Evolutionary conservation across 1,140 invertebrate species (phyloP).

Genomic region (Calliphora vicina): DNA sequence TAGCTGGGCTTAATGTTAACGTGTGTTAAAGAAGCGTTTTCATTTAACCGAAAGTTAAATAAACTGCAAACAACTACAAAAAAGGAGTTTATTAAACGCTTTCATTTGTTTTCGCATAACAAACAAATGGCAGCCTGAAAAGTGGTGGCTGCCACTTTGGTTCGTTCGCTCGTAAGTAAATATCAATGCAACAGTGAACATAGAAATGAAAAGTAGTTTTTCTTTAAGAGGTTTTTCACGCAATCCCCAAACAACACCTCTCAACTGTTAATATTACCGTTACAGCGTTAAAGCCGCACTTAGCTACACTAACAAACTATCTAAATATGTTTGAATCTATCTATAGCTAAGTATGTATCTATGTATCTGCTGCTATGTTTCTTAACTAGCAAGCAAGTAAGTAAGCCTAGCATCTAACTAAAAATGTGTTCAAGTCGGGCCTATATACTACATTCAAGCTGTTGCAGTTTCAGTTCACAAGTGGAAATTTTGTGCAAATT

Average conservation of each 20-base stretch:
- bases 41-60: background rate
- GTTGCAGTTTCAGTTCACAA: background rate
- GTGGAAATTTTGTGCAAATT: constrained; percentile 16
- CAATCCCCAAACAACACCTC: background rate
- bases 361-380: too few species aligned
- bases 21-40: background rate
- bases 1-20: background rate
- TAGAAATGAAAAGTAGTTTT: constrained; percentile 17
- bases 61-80: background rate
- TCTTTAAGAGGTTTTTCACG: background rate
- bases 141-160: background rate
- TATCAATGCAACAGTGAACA: background rate
- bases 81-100: constrained; percentile 11
- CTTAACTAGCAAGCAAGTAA: too few species aligned
- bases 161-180: background rate
- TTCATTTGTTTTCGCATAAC: constrained; percentile 5
- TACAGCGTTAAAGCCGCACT: background rate
- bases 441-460: background rate
- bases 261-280: background rate
- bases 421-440: background rate
- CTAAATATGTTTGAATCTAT: background rate
- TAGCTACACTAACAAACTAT: background rate
- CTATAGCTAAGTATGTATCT: background rate
- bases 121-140: background rate
- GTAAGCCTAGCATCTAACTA: too few species aligned